These are phyloP conservation scores for Falco novaeseelandiae DNA, from an alignment of 2,797 vertebrate species.

Conservation along the genomic window DNA sequence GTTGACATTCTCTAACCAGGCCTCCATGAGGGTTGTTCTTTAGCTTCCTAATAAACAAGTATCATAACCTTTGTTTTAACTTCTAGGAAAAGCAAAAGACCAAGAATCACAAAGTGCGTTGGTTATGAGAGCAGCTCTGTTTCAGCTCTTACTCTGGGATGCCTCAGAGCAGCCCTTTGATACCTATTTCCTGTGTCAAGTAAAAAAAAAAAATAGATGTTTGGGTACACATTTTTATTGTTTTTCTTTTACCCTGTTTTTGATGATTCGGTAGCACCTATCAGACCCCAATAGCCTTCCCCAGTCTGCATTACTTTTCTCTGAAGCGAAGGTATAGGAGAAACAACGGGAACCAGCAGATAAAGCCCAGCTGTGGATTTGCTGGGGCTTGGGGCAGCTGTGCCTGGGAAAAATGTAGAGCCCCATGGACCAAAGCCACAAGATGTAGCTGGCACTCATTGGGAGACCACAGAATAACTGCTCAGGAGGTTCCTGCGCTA, in stretches of 20 bases:
- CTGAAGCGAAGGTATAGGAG: background rate
- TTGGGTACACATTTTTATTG: background rate
- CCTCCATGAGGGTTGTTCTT: background rate
- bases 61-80: slow-evolving; percentile 20
- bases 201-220: background rate
- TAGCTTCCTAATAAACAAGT: background rate
- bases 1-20: background rate
- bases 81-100: slow-evolving; percentile 59
- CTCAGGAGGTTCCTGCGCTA: background rate
- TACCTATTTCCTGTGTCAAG: slow-evolving; percentile 55
- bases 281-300: background rate
- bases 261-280: background rate
- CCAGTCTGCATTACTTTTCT: background rate
- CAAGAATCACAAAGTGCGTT: background rate
- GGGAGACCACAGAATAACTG: background rate
- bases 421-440: background rate
- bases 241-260: slow-evolving; percentile 4
- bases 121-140: background rate
- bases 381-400: background rate
- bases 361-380: background rate
- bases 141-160: background rate
- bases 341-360: background rate
- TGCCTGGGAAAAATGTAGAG: background rate
- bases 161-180: slow-evolving; percentile 46
- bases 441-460: fast-evolving